Percentiles rank a stretch among this genome's conserved stretches.
Evolutionary conservation across 2,888 invertebrate species (phyloP).

Genomic region (Parnassius glacialis): DNA sequence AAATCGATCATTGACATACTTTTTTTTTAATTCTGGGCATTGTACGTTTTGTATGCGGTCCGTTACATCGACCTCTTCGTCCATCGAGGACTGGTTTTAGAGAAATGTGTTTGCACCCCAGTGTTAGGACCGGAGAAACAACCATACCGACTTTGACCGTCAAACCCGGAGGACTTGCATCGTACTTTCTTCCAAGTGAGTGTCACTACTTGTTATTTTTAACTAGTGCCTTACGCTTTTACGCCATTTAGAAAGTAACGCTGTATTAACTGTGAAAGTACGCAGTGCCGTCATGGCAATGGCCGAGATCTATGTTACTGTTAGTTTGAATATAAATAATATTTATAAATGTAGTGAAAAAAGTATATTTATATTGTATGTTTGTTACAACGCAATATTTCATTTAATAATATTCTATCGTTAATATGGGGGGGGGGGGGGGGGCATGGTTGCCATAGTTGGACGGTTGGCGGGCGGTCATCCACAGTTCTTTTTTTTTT

Average conservation of each 20-base stretch:
- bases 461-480: too few relatives aligned
- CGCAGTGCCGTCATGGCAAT: constrained; percentile 11
- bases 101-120: constrained; percentile 49
- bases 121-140: constrained; percentile 38
- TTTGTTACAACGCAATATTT: too few relatives aligned
- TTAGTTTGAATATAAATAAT: constrained; percentile 17
- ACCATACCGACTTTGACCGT: constrained; percentile 50
- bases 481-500: too few relatives aligned
- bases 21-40: constrained; percentile 50
- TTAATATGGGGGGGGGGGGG: too few relatives aligned
- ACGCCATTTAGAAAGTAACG: constrained; percentile 52
- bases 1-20: constrained; percentile 23
- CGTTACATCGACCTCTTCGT: constrained; percentile 66
- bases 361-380: too few relatives aligned
- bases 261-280: constrained; percentile 37
- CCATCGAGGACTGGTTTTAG: constrained; percentile 54
- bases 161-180: constrained; percentile 48
- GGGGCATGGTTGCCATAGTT: too few relatives aligned
- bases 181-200: constrained; percentile 54
- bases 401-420: too few relatives aligned
- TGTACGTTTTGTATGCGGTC: constrained; percentile 61
- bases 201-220: constrained; percentile 38
- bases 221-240: constrained; percentile 31
- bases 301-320: constrained; percentile 23
- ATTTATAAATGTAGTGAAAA: too few relatives aligned